Percentiles rank a stretch among this genome's conserved stretches.
Evolutionary conservation across 2,797 vertebrate genomes (phyloP).

Genomic region (Ctenopoma kingsleyae): DNA sequence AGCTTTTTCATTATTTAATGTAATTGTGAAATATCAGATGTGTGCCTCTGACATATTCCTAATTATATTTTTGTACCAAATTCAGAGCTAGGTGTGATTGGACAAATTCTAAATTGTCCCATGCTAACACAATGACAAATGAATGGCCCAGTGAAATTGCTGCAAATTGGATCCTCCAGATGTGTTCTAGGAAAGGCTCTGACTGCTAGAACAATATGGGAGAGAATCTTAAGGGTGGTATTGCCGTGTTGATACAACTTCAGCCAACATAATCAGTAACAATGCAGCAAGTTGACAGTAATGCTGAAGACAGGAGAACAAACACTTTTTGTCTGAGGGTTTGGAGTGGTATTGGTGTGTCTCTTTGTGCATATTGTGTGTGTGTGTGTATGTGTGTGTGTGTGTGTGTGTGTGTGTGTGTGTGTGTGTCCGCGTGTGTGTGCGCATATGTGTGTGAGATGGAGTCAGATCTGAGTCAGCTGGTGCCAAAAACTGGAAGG

Average conservation of each 20-base stretch:
- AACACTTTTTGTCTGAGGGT: conserved; percentile 71
- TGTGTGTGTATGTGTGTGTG: conserved; percentile 32
- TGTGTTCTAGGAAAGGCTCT: conserved; percentile 55
- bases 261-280: conserved; percentile 77
- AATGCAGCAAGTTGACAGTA: conserved; percentile 72
- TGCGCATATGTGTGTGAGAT: conserved; percentile 19
- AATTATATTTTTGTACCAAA: conserved; percentile 1
- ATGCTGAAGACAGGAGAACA: conserved; percentile 84
- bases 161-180: conserved; percentile 46
- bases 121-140: conserved; percentile 26
- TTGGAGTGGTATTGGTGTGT: conserved; percentile 64
- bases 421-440: conserved; percentile 26
- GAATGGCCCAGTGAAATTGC: conserved; percentile 40
- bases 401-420: conserved; percentile 12
- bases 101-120: conserved; percentile 7
- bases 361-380: conserved; percentile 24
- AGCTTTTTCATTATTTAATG: neutral
- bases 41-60: conserved; percentile 1
- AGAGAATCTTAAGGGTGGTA: conserved; percentile 65
- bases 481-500: conserved; percentile 88
- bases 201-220: conserved; percentile 59
- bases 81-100: conserved; percentile 7
- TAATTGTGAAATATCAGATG: neutral
- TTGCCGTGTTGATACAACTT: conserved; percentile 76
- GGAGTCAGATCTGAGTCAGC: conserved; percentile 84